Conservation (phyloP, 2,888 invertebrate species). For the Emmelina monodactyla region DNA sequence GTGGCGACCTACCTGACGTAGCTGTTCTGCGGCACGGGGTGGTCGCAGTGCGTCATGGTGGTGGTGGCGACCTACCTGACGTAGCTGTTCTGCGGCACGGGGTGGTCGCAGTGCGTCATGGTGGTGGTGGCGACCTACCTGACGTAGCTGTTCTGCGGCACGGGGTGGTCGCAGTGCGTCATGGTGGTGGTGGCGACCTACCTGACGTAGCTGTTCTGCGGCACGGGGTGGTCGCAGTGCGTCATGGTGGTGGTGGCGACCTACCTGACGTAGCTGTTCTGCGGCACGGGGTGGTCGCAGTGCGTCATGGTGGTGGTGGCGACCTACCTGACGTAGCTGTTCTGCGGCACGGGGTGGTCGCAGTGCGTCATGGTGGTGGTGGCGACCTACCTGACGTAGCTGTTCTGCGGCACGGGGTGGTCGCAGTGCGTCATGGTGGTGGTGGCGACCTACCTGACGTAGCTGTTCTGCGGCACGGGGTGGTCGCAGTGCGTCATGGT, state of each 20-base stretch:
- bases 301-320: not conserved
- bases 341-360: conserved; percentile 86
- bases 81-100: conserved; percentile 62
- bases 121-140: conserved; percentile 14
- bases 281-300: not conserved
- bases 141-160: conserved; percentile 73
- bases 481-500: not conserved
- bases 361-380: conserved; percentile 86
- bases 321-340: conserved; percentile 77
- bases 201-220: not conserved
- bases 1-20: conserved; percentile 1
- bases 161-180: not conserved
- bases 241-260: too few species aligned
- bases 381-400: conserved; percentile 26
- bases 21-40: not conserved
- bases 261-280: not conserved
- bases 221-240: not conserved
- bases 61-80: not conserved
- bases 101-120: conserved; percentile 25
- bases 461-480: not conserved
- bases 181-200: not conserved
- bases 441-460: conserved; percentile 1
- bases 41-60: not conserved
- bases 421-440: not conserved
- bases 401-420: not conserved